Evolutionary conservation across 1,140 invertebrate genomes (phyloP), one percentile per base, ranked within the genome.

Genomic region (Atopsyche davidsoni): DNA sequence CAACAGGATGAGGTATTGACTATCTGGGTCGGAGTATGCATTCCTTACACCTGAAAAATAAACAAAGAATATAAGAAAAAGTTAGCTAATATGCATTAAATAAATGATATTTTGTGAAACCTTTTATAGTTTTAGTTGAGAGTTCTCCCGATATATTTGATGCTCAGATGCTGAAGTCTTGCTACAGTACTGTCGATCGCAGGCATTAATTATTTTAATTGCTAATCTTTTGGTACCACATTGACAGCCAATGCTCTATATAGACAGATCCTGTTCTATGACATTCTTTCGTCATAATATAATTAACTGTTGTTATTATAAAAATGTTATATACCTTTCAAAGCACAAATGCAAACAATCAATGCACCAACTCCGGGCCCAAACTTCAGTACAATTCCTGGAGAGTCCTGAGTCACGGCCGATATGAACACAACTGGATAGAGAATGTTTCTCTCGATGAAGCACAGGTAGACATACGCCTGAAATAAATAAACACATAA

Each of bases 391-490:
- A 85, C 78, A 17, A 96, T 80, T 34, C 75, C 66, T 9, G 84
- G 78, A 6, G 91, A 83, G 63, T 93, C 92, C 44, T 86, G 85
- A 0, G 94, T 95, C 17, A 94, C 75, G 10, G 88, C 90, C 55
- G 87, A 86, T 1, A 98, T 77, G 64, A 94, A 90, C 44, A 98
- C 77, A 11, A 92, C 77, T 2, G 94, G 92, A 68, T 94, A 96
- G 2, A 98, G 68, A 41, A 96, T 78, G 64, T 97, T 97, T 21
- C 89, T 80, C 66, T 99, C 96, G 51, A 98, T 64, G 57, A 96
- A 91, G 64, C 87, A 86, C 31, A 98, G 68, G 73, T 87, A 96
- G 4, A 97, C 86, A 68, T 92, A 96, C 4, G 92, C 70, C 75
- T 83, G 70, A 1, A 65, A 65, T 43, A 19, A 43, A 59, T 59